Base-by-base conservation (phyloP, 2,797 vertebrate species). In the Sparidentex hasta region DNA sequence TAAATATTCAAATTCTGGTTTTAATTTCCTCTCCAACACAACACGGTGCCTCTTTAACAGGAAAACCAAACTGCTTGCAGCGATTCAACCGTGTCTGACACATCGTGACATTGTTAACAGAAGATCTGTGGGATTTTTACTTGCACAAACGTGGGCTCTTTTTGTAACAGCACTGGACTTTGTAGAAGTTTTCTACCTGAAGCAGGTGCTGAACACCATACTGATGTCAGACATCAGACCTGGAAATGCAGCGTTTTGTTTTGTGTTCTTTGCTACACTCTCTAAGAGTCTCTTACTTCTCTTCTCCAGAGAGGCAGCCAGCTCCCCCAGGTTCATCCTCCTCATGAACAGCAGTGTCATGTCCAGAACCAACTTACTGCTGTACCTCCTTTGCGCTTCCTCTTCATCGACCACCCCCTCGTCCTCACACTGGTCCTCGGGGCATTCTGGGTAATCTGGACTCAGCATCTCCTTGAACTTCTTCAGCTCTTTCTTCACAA, bases 241-340 rank as follows among this genome's bases (percentile, higher is more conserved):
- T 9, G 33, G 7, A 38, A 38, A 38, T 38, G 33, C 33, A 38
- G 8, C 38, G 38, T 38, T 38, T 2, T 38, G 38, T 9, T 7
- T 9, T 38, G 1, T 11, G 25, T 3, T 21, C 21, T 38, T 3
- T 48, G 23, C 4, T 25, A 0, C 27, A 41, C 29, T 17, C 2
- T 38, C 1, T 38, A 38, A 11, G 2, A 38, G 38, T 38, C 0
- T 70, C 84, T 2, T 7, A 38, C 74, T 82, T 87, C 88, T 76
- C 44, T n/a, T 80, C 20, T 74, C 41, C 20, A 89, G 74, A 50
- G 3, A 3, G 8, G 80, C 41, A 16, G 81, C 81, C 65, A 89
- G 12, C 5, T 38, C 1, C 2, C 16, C 38, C 23, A 18, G 46
- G 14, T 87, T 79, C 63, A 43, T 67, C 27, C 1, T 0, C 27